Evolutionary conservation across 1,140 invertebrate genomes (phyloP).

Genomic region (Ridgeia piscesae): DNA sequence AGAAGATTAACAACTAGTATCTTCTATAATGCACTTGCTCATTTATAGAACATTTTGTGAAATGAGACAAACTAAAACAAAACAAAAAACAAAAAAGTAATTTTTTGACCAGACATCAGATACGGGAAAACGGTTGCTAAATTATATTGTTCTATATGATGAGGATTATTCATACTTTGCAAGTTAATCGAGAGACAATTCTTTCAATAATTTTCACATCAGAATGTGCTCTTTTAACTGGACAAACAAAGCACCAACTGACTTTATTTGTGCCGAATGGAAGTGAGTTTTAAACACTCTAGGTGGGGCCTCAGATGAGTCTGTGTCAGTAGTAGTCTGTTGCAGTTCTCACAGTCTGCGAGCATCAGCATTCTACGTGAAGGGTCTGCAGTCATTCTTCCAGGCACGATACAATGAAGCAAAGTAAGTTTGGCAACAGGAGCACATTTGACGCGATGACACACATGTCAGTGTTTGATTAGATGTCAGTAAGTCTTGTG

Average conservation of each 20-base stretch:
- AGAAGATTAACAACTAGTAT: too few species aligned
- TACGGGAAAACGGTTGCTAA: background rate
- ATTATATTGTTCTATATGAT: background rate
- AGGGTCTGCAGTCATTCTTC: slow-evolving; percentile 94
- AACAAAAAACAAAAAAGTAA: too few species aligned
- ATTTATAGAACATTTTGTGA: background rate
- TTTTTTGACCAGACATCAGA: too few species aligned
- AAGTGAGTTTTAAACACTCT: too few species aligned
- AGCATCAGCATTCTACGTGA: slow-evolving; percentile 92
- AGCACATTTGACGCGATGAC: too few species aligned
- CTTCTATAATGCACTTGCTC: background rate
- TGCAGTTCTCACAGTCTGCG: slow-evolving; percentile 78
- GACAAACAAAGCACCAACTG: too few species aligned
- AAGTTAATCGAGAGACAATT: slow-evolving; percentile 23
- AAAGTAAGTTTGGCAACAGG: slow-evolving; percentile 72
- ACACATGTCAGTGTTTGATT: too few species aligned
- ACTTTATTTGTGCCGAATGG: too few species aligned
- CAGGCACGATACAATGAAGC: slow-evolving; percentile 94
- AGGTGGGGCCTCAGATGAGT: too few species aligned
- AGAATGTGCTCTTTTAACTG: background rate
- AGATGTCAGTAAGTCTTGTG: too few species aligned
- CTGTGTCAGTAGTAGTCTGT: too few species aligned
- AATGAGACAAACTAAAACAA: too few species aligned
- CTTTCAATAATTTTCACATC: background rate
- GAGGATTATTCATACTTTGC: background rate